Evolutionary conservation across 2,888 invertebrate genomes (phyloP).

Genomic region (Dendrolimus houi): DNA sequence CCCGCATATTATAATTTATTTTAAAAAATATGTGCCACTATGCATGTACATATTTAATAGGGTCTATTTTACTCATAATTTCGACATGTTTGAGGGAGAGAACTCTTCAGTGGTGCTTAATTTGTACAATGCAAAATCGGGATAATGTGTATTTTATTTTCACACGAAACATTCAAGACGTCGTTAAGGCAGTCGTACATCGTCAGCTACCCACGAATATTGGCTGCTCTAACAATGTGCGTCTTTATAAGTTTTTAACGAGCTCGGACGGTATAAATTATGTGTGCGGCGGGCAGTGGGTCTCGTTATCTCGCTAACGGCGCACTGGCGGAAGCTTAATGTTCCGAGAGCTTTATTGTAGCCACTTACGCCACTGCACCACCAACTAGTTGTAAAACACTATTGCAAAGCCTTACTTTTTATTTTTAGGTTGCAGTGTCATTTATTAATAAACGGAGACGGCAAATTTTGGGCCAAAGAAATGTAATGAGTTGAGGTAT

Average conservation of each 20-base stretch:
- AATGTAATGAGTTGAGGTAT: too few relatives aligned
- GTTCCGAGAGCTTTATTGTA: conserved; percentile 74
- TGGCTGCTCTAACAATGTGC: conserved; percentile 75
- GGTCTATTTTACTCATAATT: too few relatives aligned
- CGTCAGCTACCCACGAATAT: conserved; percentile 66
- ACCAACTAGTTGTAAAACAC: conserved; percentile 6
- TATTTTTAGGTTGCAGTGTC: not conserved
- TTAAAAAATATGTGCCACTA: too few relatives aligned
- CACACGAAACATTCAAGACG: conserved; percentile 34
- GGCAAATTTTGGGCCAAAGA: too few relatives aligned
- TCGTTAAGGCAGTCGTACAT: conserved; percentile 66
- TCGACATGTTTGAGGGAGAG: not conserved
- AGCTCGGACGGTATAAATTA: conserved; percentile 75
- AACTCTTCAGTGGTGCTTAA: conserved; percentile 15
- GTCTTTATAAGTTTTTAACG: conserved; percentile 77
- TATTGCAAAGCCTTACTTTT: conserved; percentile 1
- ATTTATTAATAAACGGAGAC: too few relatives aligned
- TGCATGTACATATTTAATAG: too few relatives aligned
- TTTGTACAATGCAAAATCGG: conserved; percentile 35
- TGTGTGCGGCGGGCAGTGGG: conserved; percentile 69
- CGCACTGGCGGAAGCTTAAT: conserved; percentile 73
- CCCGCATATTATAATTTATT: too few relatives aligned
- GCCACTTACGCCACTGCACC: conserved; percentile 53
- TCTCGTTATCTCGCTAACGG: conserved; percentile 75
- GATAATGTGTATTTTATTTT: conserved; percentile 4